Conservation (phyloP, 2,797 vertebrate species). For the Pogoniulus pusillus region DNA sequence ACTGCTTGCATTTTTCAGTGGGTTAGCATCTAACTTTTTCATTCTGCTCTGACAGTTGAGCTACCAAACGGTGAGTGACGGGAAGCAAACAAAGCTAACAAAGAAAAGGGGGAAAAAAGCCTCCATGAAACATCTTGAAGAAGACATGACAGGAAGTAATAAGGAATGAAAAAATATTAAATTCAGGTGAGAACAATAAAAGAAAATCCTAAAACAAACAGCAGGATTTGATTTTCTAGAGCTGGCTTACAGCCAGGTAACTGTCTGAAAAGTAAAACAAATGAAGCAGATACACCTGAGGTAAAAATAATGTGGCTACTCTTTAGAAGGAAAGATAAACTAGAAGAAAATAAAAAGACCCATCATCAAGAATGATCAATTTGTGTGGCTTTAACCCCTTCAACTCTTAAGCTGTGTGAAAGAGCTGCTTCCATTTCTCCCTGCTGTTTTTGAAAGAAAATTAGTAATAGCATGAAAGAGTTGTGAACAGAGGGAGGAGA, state of each 20-base stretch:
- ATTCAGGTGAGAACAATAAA: conserved; percentile 52
- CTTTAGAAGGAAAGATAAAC: not conserved
- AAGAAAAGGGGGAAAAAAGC: not conserved
- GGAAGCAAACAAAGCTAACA: conserved; percentile 27
- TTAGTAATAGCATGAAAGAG: not conserved
- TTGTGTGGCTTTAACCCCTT: not conserved
- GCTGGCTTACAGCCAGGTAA: conserved; percentile 61
- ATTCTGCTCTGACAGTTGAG: conserved; percentile 28
- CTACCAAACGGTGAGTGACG: conserved; percentile 43
- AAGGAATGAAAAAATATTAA: conserved; percentile 31
- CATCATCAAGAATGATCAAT: not conserved
- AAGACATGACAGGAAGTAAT: conserved; percentile 9
- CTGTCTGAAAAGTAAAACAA: conserved; percentile 59
- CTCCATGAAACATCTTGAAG: not conserved
- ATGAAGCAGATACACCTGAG: conserved; percentile 37
- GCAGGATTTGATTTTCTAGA: conserved; percentile 58
- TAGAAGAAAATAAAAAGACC: conserved; percentile 20
- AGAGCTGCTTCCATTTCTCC: not conserved
- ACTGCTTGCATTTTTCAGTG: conserved; percentile 14
- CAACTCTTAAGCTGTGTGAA: accelerated
- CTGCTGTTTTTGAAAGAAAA: not conserved
- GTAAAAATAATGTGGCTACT: conserved; percentile 32
- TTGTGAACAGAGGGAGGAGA: not conserved
- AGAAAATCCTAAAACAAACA: conserved; percentile 64
- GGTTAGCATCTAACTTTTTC: not conserved